Base-by-base conservation (phyloP, 30 jellyfish, hydroid and myxozoan species). In the Sanderia malayensis region DNA sequence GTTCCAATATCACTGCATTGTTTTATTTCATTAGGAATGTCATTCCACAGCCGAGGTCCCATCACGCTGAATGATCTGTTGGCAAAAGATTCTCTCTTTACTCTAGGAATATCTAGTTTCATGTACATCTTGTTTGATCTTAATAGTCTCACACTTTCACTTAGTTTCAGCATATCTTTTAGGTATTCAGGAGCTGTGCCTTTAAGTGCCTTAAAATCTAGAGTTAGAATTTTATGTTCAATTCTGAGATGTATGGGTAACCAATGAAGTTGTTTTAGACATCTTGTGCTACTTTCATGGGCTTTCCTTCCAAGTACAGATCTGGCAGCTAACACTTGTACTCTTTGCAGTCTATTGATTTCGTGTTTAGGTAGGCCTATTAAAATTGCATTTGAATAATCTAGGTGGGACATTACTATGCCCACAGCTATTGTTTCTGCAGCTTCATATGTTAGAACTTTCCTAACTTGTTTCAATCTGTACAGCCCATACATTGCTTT, bases 181-280 rank as follows among this genome's bases (percentile, higher is more conserved):
- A 72, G 84, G 71, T 70, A 70, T 27, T 70, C 71, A 19, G 82
- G 82, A 70, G 82, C 82, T 70, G 82, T 47, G 82, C 82, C 71
- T 70, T 45, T 70, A 55, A 52, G 71, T 23, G 82, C 82, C 82
- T 70, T 70, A 46, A 52, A 70, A 49, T 33, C 70, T 70, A 70
- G 82, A 25, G 58, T 46, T 46, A 70, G 70, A 70, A 73, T 26
- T 74, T 74, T 62, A 60, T 74, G 78, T 44, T 74, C 87, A 74
- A 74, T 74, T 62, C 87, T 33, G 58, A 74, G 79, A 59, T 74
- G 69, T 59, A 74, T 74, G 49, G 79, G 78, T 46, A 59, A 29
- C 87, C 87, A 74, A 32, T 44, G 87, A 26, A 74, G 78, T 59
- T 74, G 78, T 60, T 74, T 74, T 1, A 60, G 78, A 73, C 86